Evolutionary conservation across 2,888 invertebrate species (phyloP).

Genomic region (Glomeris marginata): DNA sequence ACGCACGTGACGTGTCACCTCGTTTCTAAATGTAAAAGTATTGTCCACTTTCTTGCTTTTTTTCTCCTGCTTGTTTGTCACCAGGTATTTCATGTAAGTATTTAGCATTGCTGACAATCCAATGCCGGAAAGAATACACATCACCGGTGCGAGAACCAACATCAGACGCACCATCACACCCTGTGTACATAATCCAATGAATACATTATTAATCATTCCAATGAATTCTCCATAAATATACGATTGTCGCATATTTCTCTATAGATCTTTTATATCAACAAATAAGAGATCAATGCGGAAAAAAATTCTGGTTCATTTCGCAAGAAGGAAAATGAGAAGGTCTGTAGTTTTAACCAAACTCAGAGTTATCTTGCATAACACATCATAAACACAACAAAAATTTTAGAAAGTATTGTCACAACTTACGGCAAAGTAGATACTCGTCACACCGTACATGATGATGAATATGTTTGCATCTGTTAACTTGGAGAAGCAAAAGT

Average conservation of each 20-base stretch:
- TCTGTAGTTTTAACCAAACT: too few relatives aligned
- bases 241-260: not conserved
- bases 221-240: not conserved
- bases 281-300: too few relatives aligned
- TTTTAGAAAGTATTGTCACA: not conserved
- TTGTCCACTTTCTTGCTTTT: constrained; percentile 27
- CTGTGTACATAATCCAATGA: constrained; percentile 40
- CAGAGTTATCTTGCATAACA: too few relatives aligned
- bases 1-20: constrained; percentile 37
- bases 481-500: constrained; percentile 87
- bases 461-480: constrained; percentile 95
- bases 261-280: too few relatives aligned
- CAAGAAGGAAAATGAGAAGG: too few relatives aligned
- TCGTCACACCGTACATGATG: constrained; percentile 91
- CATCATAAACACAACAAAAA: too few relatives aligned
- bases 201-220: not conserved
- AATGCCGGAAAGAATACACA: constrained; percentile 94
- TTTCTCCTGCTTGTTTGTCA: constrained; percentile 38
- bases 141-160: constrained; percentile 93
- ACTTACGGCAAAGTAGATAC: constrained; percentile 88
- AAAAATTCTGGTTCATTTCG: too few relatives aligned
- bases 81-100: constrained; percentile 71
- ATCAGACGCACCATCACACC: constrained; percentile 98
- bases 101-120: constrained; percentile 71
- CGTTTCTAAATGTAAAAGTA: constrained; percentile 60